Evolutionary conservation across 2,113 vertebrate genomes (phyloP).

Genomic region (Apteryx owenii): DNA sequence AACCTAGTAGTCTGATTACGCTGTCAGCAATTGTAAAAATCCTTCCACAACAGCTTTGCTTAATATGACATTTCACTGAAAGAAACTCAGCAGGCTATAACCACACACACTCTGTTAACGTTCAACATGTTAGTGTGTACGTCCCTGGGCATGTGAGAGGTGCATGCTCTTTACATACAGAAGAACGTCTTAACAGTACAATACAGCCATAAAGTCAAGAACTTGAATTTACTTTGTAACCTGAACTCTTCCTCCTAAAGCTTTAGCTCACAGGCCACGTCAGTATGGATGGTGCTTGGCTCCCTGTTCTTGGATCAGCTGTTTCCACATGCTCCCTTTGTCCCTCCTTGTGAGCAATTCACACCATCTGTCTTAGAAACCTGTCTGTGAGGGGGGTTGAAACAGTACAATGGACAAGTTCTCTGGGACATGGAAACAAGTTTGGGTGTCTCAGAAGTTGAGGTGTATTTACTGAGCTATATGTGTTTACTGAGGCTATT

Average conservation of each 20-base stretch:
- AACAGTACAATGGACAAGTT: neutral
- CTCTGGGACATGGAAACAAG: neutral
- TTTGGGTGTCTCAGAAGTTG: neutral
- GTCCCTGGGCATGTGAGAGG: neutral
- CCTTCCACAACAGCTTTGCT: neutral
- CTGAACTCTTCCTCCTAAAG: neutral
- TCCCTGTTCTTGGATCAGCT: neutral
- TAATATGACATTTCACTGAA: neutral
- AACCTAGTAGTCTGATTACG: neutral
- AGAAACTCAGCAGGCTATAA: neutral
- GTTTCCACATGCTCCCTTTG: neutral
- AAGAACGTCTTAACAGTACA: neutral
- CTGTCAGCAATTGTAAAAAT: neutral
- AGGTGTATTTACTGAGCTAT: neutral
- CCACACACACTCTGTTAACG: neutral
- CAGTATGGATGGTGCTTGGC: neutral
- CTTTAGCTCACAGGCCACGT: neutral
- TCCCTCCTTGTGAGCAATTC: neutral
- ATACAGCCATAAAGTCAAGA: neutral
- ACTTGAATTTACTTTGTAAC: neutral
- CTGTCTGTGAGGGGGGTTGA: neutral
- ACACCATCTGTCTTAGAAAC: neutral
- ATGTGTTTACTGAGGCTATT: neutral
- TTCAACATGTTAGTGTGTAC: neutral
- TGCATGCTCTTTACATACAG: accelerated